A percentile compares a stretch with the other conserved stretches of the same genome.
Conservation (phyloP, 2,888 invertebrate species). For the Leptopilina myrica region DNA sequence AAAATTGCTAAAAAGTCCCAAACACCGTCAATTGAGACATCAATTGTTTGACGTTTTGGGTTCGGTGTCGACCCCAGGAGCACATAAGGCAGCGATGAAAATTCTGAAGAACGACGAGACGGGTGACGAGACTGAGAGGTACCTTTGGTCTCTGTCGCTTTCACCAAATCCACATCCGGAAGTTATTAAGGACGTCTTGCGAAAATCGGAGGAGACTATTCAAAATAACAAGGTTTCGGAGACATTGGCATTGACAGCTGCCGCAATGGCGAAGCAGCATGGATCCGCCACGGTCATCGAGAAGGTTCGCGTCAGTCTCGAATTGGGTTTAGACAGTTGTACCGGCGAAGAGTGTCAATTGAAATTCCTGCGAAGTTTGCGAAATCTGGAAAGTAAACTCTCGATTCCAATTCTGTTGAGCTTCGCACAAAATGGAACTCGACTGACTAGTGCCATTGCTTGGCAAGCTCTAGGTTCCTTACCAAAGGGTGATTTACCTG, state of each 20-base stretch:
- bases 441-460: conserved; percentile 81
- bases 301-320: conserved; percentile 69
- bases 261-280: conserved; percentile 79
- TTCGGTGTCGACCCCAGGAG: conserved; percentile 83
- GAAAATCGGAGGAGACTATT: conserved; percentile 76
- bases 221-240: conserved; percentile 82
- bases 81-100: conserved; percentile 84
- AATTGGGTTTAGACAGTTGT: conserved; percentile 78
- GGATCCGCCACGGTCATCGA: conserved; percentile 63
- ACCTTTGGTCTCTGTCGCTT: conserved; percentile 85
- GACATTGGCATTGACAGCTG: conserved; percentile 82
- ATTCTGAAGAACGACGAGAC: conserved; percentile 79
- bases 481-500: conserved; percentile 70
- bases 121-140: conserved; percentile 83
- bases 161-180: conserved; percentile 81
- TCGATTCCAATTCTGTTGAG: conserved; percentile 81
- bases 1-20: conserved; percentile 79
- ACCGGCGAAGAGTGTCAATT: conserved; percentile 79
- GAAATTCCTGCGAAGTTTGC: conserved; percentile 82
- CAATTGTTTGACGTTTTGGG: conserved; percentile 85
- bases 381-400: conserved; percentile 82
- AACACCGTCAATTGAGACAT: conserved; percentile 80
- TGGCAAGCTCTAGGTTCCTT: conserved; percentile 83
- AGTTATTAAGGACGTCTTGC: conserved; percentile 78
- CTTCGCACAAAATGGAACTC: conserved; percentile 78